Evolutionary conservation across 2,888 invertebrate species (phyloP).

Genomic region (Cheilosia vernalis): DNA sequence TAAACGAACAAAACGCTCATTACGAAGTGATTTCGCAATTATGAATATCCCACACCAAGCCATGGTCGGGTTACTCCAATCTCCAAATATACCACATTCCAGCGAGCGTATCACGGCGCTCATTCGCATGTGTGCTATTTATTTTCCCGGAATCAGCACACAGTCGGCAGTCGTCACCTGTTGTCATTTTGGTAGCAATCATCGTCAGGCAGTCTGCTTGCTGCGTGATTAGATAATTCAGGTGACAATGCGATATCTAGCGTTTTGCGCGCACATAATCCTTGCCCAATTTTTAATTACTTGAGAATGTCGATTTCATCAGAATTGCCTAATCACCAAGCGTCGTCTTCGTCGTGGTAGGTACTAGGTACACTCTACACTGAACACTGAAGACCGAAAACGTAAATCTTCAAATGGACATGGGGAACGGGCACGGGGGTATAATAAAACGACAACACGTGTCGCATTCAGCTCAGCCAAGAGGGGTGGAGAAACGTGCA

Average conservation of each 20-base stretch:
- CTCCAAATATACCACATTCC: neutral
- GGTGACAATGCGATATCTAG: neutral
- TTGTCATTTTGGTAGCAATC: slow-evolving; percentile 7
- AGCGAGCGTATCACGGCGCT: slow-evolving; percentile 11
- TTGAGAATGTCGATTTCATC: slow-evolving; percentile 26
- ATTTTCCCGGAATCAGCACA: neutral
- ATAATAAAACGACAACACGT: slow-evolving; percentile 56
- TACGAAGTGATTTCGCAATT: slow-evolving; percentile 27
- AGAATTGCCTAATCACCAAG: slow-evolving; percentile 13
- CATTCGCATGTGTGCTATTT: slow-evolving; percentile 37
- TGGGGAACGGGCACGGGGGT: no score
- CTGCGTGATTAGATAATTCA: slow-evolving; percentile 26
- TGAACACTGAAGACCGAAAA: no score
- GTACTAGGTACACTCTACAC: neutral
- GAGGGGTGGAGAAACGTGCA: slow-evolving; percentile 1
- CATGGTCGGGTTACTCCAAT: neutral
- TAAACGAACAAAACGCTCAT: slow-evolving; percentile 18
- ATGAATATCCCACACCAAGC: neutral
- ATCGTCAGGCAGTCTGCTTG: neutral
- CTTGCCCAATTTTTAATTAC: slow-evolving; percentile 36
- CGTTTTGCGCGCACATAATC: slow-evolving; percentile 2
- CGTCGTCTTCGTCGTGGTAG: no score
- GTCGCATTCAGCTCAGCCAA: slow-evolving; percentile 28
- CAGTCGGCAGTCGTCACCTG: slow-evolving; percentile 25
- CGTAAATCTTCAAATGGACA: slow-evolving; percentile 5